These are phyloP conservation scores for Drosophila murphyi DNA, from an alignment of 1,140 invertebrate species.

Conservation along the genomic window DNA sequence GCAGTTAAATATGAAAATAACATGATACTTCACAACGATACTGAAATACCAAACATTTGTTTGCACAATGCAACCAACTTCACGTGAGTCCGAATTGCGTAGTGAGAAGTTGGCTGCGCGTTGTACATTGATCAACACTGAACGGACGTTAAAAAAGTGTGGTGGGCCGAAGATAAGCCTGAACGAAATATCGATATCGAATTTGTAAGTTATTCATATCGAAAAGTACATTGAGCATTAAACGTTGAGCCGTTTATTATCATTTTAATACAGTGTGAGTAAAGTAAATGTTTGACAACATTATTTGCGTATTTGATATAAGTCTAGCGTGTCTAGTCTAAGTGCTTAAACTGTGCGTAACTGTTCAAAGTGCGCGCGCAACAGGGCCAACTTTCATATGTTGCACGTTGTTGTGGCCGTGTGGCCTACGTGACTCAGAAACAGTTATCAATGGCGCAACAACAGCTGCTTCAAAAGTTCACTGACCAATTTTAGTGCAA, in stretches of 20 bases:
- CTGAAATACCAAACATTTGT: background rate
- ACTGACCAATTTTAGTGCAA: slow-evolving; percentile 69
- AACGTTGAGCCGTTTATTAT: slow-evolving; percentile 17
- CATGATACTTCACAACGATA: background rate
- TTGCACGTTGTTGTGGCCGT: slow-evolving; percentile 59
- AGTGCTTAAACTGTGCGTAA: background rate
- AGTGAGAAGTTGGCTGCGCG: background rate
- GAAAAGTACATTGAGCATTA: slow-evolving; percentile 2
- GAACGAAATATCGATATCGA: background rate
- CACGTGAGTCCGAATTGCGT: background rate
- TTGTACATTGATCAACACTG: background rate
- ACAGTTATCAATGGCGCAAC: slow-evolving; percentile 81
- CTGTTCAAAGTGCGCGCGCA: slow-evolving; percentile 33
- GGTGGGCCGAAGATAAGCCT: background rate
- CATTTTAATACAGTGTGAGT: background rate
- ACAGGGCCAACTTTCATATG: slow-evolving; percentile 37
- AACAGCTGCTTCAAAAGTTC: slow-evolving; percentile 69
- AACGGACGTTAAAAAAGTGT: background rate
- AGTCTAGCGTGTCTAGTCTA: too few species aligned
- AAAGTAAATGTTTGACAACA: slow-evolving; percentile 15
- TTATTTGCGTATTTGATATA: background rate
- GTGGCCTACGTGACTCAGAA: slow-evolving; percentile 83
- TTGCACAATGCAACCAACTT: background rate
- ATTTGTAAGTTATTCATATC: slow-evolving; percentile 19
- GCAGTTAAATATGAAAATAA: background rate